Conservation (phyloP, 2,888 invertebrate genomes). For the Artemia sp. region DNA sequence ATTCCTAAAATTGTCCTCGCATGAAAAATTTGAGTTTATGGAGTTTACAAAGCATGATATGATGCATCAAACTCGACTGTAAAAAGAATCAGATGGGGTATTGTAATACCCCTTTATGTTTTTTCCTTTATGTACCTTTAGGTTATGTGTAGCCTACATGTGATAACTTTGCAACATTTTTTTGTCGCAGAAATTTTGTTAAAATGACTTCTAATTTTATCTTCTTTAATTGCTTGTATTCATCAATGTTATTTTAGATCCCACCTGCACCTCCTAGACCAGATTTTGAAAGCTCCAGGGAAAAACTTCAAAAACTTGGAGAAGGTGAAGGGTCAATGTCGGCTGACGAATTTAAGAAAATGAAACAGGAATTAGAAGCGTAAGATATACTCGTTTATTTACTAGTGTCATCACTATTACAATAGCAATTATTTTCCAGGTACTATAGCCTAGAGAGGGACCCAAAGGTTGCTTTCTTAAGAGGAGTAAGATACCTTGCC, state of each 20-base stretch:
- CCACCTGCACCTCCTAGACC: conserved; percentile 86
- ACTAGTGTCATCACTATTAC: too few species aligned
- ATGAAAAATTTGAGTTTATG: too few species aligned
- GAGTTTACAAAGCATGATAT: too few species aligned
- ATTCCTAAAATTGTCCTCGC: too few species aligned
- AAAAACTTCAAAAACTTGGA: conserved; percentile 89
- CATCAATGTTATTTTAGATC: conserved; percentile 41
- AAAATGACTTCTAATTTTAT: conserved; percentile 19
- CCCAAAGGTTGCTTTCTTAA: too few species aligned
- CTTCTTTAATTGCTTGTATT: too few species aligned
- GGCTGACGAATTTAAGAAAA: conserved; percentile 94
- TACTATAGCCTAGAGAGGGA: too few species aligned
- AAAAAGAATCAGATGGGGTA: too few species aligned
- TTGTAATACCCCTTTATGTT: too few species aligned
- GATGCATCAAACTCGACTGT: too few species aligned
- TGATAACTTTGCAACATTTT: not conserved
- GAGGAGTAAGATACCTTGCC: too few species aligned
- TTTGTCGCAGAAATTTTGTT: not conserved
- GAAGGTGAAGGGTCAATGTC: conserved; percentile 99
- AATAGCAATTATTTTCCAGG: too few species aligned
- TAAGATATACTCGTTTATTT: conserved; percentile 38
- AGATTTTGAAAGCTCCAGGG: conserved; percentile 95
- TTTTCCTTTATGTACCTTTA: not conserved
- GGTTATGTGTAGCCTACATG: not conserved
- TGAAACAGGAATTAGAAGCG: conserved; percentile 99